Evolutionary conservation across 2,888 invertebrate genomes (phyloP).

Genomic region (Cenopis cana): DNA sequence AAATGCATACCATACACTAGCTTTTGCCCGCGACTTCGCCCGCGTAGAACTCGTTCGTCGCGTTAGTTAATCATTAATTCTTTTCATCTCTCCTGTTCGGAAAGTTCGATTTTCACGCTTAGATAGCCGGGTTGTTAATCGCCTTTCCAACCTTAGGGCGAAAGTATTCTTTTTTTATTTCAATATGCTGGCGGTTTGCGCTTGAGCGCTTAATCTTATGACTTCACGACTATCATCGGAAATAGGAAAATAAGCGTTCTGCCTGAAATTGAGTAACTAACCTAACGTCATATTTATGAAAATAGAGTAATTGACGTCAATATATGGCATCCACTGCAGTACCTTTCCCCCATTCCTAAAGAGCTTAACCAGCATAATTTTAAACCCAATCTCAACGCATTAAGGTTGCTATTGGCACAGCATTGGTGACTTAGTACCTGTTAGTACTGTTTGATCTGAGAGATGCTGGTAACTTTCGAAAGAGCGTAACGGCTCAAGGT

Average conservation of each 20-base stretch:
- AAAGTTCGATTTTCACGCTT: too few relatives aligned
- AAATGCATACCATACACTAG: background rate
- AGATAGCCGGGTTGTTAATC: too few relatives aligned
- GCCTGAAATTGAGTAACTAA: background rate
- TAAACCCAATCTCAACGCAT: background rate
- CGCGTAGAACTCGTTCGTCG: too few relatives aligned
- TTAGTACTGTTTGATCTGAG: background rate
- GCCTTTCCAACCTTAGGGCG: too few relatives aligned
- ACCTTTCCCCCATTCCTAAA: background rate
- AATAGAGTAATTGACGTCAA: conserved; percentile 1
- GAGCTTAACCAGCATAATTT: background rate
- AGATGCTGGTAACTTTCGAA: background rate
- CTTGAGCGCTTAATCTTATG: too few relatives aligned
- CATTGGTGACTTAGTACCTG: background rate
- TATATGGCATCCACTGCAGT: background rate
- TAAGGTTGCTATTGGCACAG: background rate
- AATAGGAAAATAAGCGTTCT: background rate
- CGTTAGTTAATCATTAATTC: too few relatives aligned
- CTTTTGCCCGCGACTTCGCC: too few relatives aligned
- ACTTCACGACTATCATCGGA: too few relatives aligned
- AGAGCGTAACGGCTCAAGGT: background rate
- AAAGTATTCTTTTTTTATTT: too few relatives aligned
- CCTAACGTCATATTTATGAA: background rate
- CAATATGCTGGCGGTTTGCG: too few relatives aligned
- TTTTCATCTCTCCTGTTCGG: too few relatives aligned